Conservation (phyloP, 2,113 vertebrate species). For the Nycticorax nycticorax region DNA sequence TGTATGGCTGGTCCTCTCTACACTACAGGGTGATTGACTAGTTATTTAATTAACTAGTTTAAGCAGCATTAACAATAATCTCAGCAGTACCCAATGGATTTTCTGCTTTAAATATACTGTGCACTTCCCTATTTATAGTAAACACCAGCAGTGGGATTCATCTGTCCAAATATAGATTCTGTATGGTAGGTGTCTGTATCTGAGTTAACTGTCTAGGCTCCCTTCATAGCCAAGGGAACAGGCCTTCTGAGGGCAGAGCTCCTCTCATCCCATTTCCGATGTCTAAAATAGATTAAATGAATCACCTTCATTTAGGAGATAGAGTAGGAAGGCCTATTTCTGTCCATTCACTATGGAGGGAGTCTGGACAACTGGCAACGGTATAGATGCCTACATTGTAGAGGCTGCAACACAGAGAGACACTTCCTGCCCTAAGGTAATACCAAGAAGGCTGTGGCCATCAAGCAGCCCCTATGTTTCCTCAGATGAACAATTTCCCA, state of each 20-base stretch:
- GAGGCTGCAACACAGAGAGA: background rate
- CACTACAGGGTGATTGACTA: slow-evolving; percentile 44
- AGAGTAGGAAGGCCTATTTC: slow-evolving; percentile 33
- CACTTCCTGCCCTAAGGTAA: background rate
- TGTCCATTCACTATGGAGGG: background rate
- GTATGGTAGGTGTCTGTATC: slow-evolving; percentile 44
- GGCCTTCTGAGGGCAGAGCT: slow-evolving; percentile 46
- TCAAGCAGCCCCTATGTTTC: background rate
- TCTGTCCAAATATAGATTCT: slow-evolving; percentile 63
- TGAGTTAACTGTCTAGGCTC: slow-evolving; percentile 22
- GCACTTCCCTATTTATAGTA: slow-evolving; percentile 64
- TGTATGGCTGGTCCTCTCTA: background rate
- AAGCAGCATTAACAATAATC: slow-evolving; percentile 67
- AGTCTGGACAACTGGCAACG: background rate
- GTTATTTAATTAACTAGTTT: slow-evolving; percentile 68
- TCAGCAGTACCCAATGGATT: slow-evolving; percentile 53
- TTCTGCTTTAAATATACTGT: slow-evolving; percentile 68
- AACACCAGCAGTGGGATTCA: slow-evolving; percentile 63
- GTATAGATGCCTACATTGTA: background rate
- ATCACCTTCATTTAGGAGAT: background rate
- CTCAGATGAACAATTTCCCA: background rate
- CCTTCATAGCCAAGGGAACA: background rate
- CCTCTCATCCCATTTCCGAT: slow-evolving; percentile 8
- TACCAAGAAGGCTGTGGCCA: background rate
- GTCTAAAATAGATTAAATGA: slow-evolving; percentile 14